These are phyloP conservation scores for Orchestes rusci DNA, from an alignment of 2,888 invertebrate genomes.

Conservation along the genomic window DNA sequence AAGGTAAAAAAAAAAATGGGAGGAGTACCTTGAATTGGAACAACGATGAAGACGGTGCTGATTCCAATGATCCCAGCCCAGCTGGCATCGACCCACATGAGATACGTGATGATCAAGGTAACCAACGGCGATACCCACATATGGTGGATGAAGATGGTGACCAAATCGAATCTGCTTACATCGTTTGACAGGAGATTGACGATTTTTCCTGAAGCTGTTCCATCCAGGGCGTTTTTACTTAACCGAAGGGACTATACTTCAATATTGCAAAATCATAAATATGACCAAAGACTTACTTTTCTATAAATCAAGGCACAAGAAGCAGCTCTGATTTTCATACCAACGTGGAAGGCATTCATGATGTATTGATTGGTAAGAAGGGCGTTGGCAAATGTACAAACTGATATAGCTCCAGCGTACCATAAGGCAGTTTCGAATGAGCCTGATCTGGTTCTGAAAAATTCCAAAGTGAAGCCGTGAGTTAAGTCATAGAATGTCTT, in stretches of 20 bases:
- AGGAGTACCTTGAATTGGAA: constrained; percentile 71
- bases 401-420: constrained; percentile 54
- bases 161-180: constrained; percentile 84
- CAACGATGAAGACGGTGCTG: constrained; percentile 64
- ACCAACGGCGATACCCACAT: constrained; percentile 77
- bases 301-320: constrained; percentile 77
- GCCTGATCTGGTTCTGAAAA: neutral
- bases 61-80: constrained; percentile 72
- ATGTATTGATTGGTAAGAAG: constrained; percentile 60
- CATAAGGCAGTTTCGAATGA: constrained; percentile 57
- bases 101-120: constrained; percentile 62
- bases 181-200: constrained; percentile 92
- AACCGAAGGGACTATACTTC: constrained; percentile 57
- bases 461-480: too few relatives aligned
- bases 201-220: constrained; percentile 81
- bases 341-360: constrained; percentile 64
- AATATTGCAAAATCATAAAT: constrained; percentile 4
- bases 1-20: constrained; percentile 1
- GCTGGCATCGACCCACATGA: constrained; percentile 70
- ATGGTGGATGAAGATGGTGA: constrained; percentile 75
- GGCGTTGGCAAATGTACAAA: constrained; percentile 50
- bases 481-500: too few relatives aligned
- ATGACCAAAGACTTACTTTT: constrained; percentile 58
- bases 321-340: constrained; percentile 75
- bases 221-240: constrained; percentile 61